Evolutionary conservation across 2,888 invertebrate genomes (phyloP).

Genomic region (Trissolcus japonicus): DNA sequence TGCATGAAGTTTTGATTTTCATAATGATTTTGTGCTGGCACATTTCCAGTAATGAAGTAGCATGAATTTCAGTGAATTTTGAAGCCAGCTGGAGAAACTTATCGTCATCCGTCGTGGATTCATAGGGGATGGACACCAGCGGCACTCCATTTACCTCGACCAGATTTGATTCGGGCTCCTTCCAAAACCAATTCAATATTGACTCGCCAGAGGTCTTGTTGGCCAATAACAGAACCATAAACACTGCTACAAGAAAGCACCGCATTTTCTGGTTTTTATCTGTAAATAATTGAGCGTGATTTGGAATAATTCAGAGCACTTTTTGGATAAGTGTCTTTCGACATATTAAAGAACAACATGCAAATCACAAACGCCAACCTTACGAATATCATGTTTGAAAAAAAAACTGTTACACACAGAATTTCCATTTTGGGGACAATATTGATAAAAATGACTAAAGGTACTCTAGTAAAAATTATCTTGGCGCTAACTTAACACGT

Average conservation of each 20-base stretch:
- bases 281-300: neutral
- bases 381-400: too few species aligned
- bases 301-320: neutral
- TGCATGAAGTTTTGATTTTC: conserved; percentile 79
- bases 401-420: too few species aligned
- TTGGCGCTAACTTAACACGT: too few species aligned
- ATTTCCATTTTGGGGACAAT: too few species aligned
- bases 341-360: too few species aligned
- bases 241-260: neutral
- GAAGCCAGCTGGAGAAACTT: conserved; percentile 81
- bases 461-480: too few species aligned
- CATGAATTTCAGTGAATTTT: conserved; percentile 78
- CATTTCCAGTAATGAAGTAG: conserved; percentile 79
- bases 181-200: conserved; percentile 72
- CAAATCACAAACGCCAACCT: too few species aligned
- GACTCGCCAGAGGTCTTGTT: conserved; percentile 57
- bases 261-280: neutral
- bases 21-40: conserved; percentile 83
- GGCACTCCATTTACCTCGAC: conserved; percentile 68
- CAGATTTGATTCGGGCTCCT: conserved; percentile 52
- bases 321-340: too few species aligned
- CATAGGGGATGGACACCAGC: conserved; percentile 70
- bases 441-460: too few species aligned
- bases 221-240: conserved; percentile 1
- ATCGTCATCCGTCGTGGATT: conserved; percentile 77